Evolutionary conservation across 2,888 invertebrate species (phyloP).

Genomic region (Pseudococcus longispinus): DNA sequence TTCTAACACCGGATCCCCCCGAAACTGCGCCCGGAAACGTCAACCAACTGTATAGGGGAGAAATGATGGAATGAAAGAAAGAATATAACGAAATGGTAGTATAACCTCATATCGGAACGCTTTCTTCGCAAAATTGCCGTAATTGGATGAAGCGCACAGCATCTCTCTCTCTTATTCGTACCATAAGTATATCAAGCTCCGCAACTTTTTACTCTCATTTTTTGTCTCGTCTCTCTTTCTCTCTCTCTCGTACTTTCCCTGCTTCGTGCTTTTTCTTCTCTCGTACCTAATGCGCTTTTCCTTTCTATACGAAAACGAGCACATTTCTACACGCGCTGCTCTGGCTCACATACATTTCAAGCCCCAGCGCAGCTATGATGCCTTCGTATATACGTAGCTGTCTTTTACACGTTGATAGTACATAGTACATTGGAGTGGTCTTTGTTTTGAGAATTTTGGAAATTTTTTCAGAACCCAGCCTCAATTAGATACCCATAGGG

Average conservation of each 20-base stretch:
- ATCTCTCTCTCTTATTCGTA: conserved; percentile 20
- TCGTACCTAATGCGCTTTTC: background rate
- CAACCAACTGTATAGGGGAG: conserved; percentile 1
- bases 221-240: background rate
- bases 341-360: background rate
- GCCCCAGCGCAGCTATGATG: background rate
- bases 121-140: conserved; percentile 50
- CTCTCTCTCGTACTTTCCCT: background rate
- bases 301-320: background rate
- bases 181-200: background rate
- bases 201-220: conserved; percentile 22
- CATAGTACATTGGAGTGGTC: too few species aligned
- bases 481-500: too few species aligned
- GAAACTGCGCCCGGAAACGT: background rate
- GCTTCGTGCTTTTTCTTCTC: background rate
- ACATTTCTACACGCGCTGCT: background rate
- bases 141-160: conserved; percentile 49
- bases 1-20: background rate
- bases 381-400: background rate
- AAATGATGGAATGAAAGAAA: conserved; percentile 45
- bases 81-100: conserved; percentile 50
- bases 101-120: conserved; percentile 52
- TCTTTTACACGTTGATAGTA: background rate
- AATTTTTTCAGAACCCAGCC: too few species aligned
- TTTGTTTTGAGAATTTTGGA: too few species aligned